Base-by-base conservation (phyloP, 2,113 vertebrate species). In the Lampris megalopsis region DNA sequence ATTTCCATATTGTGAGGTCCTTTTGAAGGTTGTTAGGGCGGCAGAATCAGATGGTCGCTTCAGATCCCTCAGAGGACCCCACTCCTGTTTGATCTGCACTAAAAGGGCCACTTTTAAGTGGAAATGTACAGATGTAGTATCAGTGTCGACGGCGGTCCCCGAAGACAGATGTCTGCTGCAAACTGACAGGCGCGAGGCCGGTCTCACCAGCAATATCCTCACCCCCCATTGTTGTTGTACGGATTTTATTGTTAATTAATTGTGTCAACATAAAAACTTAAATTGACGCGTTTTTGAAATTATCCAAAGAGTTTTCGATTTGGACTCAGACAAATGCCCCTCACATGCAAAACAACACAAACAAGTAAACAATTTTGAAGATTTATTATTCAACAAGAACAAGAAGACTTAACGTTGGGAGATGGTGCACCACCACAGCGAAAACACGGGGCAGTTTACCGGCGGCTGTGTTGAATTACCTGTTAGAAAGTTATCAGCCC, bases 51-150 rank as follows among this genome's bases (percentile, higher is more conserved):
- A 85, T 81, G 66, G 87, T 88, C 79, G 83, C 79, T 75, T 63
- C 2, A 65, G 13, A 64, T 49, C 75, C 77, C 79, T 91, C 79
- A 81, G 82, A 85, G 68, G 83, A 73, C 13, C 61, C 41, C 11
- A 13, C 24, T 37, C 4, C 78, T 64, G 70, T 89, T 90, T 91
- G 88, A 91, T 90, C 81, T 67, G 24, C 59, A 66, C 75, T 74
- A 90, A 86, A 77, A 47, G 41, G 76, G 71, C 35, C 68, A 59
- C 88, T 91, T 90, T 89, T 80, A 89, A 82, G 86, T 91, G 88
- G 83, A 92, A 92, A 92, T 91, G 76, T 83, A 85, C 85, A 87
- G 85, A 89, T 82, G 82, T 24, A 41, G 67, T 63, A 68, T 77
- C 73, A 58, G 71, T 63, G 54, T 52, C 72, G 78, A 86, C 68